phyloP scores from a whole-genome alignment of 2,888 invertebrate species.

The Aleiodes leptofemur region DNA sequence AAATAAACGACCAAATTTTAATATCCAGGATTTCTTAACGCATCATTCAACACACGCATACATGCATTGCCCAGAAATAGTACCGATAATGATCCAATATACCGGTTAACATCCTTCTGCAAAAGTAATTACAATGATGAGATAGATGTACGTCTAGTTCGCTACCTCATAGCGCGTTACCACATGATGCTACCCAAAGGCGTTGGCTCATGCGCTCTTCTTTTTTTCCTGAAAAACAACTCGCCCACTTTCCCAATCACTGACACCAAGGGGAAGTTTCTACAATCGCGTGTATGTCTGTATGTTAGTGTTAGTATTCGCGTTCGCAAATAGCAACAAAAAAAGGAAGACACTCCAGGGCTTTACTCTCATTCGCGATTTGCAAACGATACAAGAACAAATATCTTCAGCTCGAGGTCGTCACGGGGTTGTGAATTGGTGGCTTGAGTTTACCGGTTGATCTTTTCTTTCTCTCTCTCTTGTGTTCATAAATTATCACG shows the following conservation, averaged over 20 bases:
- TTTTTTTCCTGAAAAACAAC: constrained; percentile 48
- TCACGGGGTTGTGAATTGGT: constrained; percentile 71
- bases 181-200: constrained; percentile 52
- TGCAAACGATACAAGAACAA: constrained; percentile 67
- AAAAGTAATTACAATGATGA: constrained; percentile 74
- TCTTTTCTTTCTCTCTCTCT: constrained; percentile 42
- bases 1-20: no score
- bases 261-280: constrained; percentile 24
- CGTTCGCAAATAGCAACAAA: background rate
- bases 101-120: constrained; percentile 70
- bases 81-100: constrained; percentile 74
- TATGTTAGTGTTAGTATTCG: background rate
- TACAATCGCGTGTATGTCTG: constrained; percentile 9
- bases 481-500: constrained; percentile 65
- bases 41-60: constrained; percentile 46
- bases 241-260: constrained; percentile 47
- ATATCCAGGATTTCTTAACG: no score
- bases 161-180: no score
- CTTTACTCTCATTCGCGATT: constrained; percentile 37
- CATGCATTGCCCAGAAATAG: constrained; percentile 65
- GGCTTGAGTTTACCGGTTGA: constrained; percentile 63
- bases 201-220: constrained; percentile 55
- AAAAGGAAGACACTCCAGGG: constrained; percentile 18
- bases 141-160: constrained; percentile 57
- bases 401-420: constrained; percentile 68